Evolutionary conservation across 1,140 invertebrate species (phyloP).

Genomic region (Drosophila arizonae): DNA sequence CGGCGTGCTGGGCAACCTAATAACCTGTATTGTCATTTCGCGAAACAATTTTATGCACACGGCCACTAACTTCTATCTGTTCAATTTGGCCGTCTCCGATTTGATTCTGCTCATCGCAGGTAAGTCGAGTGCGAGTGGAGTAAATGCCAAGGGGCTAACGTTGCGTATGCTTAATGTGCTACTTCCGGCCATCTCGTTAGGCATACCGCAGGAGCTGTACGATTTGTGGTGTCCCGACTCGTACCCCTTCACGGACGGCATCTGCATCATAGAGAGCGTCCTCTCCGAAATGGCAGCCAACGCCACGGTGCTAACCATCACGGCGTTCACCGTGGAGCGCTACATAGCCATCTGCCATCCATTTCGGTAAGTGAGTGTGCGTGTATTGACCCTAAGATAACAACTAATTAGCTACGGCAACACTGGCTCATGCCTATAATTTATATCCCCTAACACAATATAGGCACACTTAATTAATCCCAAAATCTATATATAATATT

Average conservation of each 20-base stretch:
- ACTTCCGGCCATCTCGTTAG: constrained; percentile 60
- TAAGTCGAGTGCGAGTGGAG: constrained; percentile 29
- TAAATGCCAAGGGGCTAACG: not conserved
- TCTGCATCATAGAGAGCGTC: constrained; percentile 89
- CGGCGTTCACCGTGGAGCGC: constrained; percentile 92
- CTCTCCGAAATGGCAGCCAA: constrained; percentile 92
- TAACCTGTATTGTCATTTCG: constrained; percentile 92
- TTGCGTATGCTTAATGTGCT: constrained; percentile 47
- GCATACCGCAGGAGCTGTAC: constrained; percentile 90
- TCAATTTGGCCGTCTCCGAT: constrained; percentile 94
- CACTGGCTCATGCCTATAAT: not conserved
- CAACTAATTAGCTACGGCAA: constrained; percentile 9
- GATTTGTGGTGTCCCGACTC: constrained; percentile 89
- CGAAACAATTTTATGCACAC: constrained; percentile 91
- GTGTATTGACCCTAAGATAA: constrained; percentile 7
- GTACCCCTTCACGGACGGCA: constrained; percentile 89
- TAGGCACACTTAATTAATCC: constrained; percentile 1
- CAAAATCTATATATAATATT: not conserved
- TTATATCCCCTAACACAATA: constrained; percentile 4
- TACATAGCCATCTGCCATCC: constrained; percentile 93
- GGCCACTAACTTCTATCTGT: constrained; percentile 92
- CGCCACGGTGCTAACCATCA: constrained; percentile 95
- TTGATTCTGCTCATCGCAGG: constrained; percentile 88
- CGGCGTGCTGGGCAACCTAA: constrained; percentile 91
- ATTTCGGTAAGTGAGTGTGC: constrained; percentile 83